Evolutionary conservation across 2,888 invertebrate species (phyloP), one percentile per base, ranked within the genome.

Genomic region (Agrochola litura): DNA sequence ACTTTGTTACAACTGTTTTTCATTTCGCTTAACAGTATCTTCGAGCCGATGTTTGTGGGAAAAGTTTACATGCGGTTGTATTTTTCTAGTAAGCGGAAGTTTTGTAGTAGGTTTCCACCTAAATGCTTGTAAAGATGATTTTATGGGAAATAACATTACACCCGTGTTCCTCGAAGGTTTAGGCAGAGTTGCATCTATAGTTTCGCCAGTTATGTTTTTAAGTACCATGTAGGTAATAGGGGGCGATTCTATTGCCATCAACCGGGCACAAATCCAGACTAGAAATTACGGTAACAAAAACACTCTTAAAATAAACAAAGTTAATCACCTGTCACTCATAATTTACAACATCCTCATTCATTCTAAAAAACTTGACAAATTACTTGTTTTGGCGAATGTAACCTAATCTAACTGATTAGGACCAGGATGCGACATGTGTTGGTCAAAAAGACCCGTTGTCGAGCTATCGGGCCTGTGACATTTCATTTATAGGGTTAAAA

Each of bases 321-420:
- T 65, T 81, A 85, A 58, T 69, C n/a, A 52, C 56, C 46, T 52
- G 71, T 82, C 86, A 76, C 37, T 82, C 77, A 69, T 85, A 10
- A 82, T 82, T 63, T 25, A 66, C 25, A 58, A 76, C 52, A 73
- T 83, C 77, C 83, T 46, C 10, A n/a, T 12, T 30, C n/a, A 66
- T 22, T 19, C 52, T 6, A 68, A 73, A 85, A 86, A 74, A 64
- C n/a, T 65, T 82, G 60, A 85, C 73, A 68, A 83, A 86, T 83
- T 6, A 60, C 60, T 64, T 37, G 54, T 72, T 77, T 66, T 76
- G 66, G 72, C 52, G 76, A 80, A 82, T 72, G 89, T 84, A 88
- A 90, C 82, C 30, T 46, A 75, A 90, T 87, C 81, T 74, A 68
- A 46, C 70, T 83, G 84, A 91, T 90, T 87, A 88, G 78, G 25